phyloP scores from a whole-genome alignment of 2,113 vertebrate genomes.

The Pardalotus punctatus region DNA sequence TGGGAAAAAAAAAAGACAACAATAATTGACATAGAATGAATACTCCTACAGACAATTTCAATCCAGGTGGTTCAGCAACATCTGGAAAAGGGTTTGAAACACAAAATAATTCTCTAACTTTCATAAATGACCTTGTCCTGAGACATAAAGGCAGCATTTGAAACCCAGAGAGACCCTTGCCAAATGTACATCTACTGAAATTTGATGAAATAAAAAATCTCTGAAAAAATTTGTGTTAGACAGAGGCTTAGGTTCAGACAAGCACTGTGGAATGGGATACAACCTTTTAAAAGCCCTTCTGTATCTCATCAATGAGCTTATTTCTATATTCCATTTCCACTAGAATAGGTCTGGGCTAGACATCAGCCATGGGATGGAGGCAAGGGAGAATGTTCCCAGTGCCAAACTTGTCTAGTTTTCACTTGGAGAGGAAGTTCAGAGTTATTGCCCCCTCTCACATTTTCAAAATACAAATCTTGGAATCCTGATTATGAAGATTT shows the following conservation, averaged over 20 bases:
- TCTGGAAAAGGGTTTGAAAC: background rate
- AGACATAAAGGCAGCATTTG: background rate
- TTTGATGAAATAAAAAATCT: background rate
- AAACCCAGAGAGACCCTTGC: background rate
- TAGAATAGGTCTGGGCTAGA: too few relatives aligned
- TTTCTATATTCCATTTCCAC: background rate
- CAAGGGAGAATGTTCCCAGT: background rate
- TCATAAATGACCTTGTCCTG: background rate
- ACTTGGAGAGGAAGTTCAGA: background rate
- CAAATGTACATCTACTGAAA: background rate
- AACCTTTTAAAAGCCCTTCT: background rate
- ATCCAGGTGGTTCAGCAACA: background rate
- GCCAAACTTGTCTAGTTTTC: background rate
- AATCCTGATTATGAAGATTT: background rate
- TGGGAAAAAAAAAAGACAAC: accelerated
- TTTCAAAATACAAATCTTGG: background rate
- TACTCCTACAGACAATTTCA: background rate
- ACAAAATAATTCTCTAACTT: background rate
- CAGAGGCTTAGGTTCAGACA: background rate
- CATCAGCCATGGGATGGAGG: background rate
- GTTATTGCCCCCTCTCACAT: accelerated
- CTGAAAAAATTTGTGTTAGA: background rate
- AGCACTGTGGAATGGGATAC: background rate
- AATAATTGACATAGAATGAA: background rate
- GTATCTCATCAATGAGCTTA: background rate